Percentiles rank a stretch among this genome's conserved stretches.
Evolutionary conservation across 1,140 invertebrate genomes (phyloP).

Genomic region (Hylaeus volcanicus): DNA sequence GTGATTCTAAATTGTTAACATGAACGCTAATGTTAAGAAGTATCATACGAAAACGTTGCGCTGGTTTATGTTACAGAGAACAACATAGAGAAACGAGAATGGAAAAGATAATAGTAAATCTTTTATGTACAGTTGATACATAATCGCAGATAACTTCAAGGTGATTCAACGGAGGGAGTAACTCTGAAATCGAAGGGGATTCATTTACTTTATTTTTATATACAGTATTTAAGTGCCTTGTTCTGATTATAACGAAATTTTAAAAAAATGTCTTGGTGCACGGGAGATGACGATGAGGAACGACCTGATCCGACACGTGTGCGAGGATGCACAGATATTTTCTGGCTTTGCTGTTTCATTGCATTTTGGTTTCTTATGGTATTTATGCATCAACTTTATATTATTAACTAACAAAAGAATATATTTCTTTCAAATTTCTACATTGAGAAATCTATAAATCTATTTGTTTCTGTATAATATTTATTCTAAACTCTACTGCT

Average conservation of each 20-base stretch:
- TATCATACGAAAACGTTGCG: not conserved
- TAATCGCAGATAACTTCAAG: slow-evolving; percentile 25
- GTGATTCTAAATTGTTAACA: no score
- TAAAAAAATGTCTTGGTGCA: slow-evolving; percentile 74
- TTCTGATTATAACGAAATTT: slow-evolving; percentile 5
- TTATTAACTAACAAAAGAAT: not conserved
- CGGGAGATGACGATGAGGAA: slow-evolving; percentile 71
- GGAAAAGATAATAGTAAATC: not conserved
- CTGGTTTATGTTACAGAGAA: no score
- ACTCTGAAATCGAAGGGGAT: slow-evolving; percentile 16
- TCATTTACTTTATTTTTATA: slow-evolving; percentile 5
- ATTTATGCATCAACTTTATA: slow-evolving; percentile 45
- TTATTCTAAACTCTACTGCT: not conserved
- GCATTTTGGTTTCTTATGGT: slow-evolving; percentile 95
- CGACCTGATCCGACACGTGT: slow-evolving; percentile 74
- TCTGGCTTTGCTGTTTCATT: slow-evolving; percentile 91
- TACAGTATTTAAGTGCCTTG: slow-evolving; percentile 12
- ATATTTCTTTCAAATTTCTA: not conserved
- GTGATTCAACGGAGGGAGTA: slow-evolving; percentile 29
- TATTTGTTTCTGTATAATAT: not conserved
- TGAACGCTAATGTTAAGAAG: not conserved
- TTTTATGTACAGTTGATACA: not conserved
- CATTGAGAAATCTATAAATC: not conserved
- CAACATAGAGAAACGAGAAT: not conserved
- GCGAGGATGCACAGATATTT: slow-evolving; percentile 91